phyloP scores from a whole-genome alignment of 2,797 vertebrate species.

The Acomys russatus region DNA sequence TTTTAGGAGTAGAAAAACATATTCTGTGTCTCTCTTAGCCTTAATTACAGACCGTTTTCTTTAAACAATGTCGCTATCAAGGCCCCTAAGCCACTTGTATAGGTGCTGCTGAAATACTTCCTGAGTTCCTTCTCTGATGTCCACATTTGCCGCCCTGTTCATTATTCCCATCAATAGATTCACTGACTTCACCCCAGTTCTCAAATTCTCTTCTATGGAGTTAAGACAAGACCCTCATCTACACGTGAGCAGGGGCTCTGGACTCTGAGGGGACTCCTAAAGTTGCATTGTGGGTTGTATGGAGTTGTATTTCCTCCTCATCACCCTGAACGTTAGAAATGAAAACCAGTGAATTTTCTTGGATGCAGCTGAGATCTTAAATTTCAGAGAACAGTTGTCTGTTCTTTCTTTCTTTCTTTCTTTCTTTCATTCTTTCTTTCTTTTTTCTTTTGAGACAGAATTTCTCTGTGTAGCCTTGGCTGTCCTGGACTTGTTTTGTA shows the following conservation, averaged over 20 bases:
- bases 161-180: background rate
- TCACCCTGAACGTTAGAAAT: background rate
- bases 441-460: too few species aligned
- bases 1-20: background rate
- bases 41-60: background rate
- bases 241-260: background rate
- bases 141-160: background rate
- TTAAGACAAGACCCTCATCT: background rate
- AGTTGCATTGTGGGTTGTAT: background rate
- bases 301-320: background rate
- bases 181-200: background rate
- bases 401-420: too few species aligned
- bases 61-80: background rate
- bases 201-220: background rate
- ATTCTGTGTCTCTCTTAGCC: background rate
- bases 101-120: background rate
- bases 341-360: background rate
- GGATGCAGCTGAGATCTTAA: background rate
- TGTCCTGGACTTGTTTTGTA: too few species aligned
- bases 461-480: too few species aligned
- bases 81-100: background rate
- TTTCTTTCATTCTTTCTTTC: too few species aligned
- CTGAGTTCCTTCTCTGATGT: background rate
- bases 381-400: background rate
- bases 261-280: background rate